A percentile compares a stretch with the other conserved stretches of the same genome.
Evolutionary conservation across 1,140 invertebrate species (phyloP).

Genomic region (Hyles euphorbiae): DNA sequence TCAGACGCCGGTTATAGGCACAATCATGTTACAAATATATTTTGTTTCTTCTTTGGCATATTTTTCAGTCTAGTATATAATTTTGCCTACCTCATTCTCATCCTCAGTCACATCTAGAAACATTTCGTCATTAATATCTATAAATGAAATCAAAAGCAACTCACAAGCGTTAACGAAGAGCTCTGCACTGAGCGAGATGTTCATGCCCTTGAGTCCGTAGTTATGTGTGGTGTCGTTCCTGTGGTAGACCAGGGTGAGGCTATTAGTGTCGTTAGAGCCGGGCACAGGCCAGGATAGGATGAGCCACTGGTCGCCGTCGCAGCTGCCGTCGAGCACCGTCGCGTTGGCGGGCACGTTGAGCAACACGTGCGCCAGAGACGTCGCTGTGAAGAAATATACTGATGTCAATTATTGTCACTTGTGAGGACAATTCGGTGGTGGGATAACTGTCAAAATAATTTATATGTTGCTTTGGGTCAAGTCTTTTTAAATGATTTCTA

Average conservation of each 20-base stretch:
- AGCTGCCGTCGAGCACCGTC: constrained; percentile 63
- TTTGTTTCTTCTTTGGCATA: too few relatives aligned
- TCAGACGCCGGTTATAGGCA: too few relatives aligned
- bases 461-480: too few relatives aligned
- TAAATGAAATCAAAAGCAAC: constrained; percentile 18
- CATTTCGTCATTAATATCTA: too few relatives aligned
- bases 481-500: too few relatives aligned
- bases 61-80: too few relatives aligned
- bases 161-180: constrained; percentile 48
- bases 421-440: not conserved
- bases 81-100: too few relatives aligned
- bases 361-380: constrained; percentile 35
- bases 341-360: constrained; percentile 70
- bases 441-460: too few relatives aligned
- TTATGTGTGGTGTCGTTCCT: constrained; percentile 62
- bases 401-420: not conserved
- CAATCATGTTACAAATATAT: too few relatives aligned
- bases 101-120: too few relatives aligned
- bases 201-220: constrained; percentile 47
- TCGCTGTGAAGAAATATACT: constrained; percentile 22
- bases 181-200: constrained; percentile 38
- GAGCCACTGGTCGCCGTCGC: constrained; percentile 58
- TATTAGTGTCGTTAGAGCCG: constrained; percentile 37
- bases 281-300: constrained; percentile 61
- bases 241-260: constrained; percentile 63